These are phyloP conservation scores for Melieria crassipennis DNA, from an alignment of 2,888 invertebrate genomes.

Conservation along the genomic window DNA sequence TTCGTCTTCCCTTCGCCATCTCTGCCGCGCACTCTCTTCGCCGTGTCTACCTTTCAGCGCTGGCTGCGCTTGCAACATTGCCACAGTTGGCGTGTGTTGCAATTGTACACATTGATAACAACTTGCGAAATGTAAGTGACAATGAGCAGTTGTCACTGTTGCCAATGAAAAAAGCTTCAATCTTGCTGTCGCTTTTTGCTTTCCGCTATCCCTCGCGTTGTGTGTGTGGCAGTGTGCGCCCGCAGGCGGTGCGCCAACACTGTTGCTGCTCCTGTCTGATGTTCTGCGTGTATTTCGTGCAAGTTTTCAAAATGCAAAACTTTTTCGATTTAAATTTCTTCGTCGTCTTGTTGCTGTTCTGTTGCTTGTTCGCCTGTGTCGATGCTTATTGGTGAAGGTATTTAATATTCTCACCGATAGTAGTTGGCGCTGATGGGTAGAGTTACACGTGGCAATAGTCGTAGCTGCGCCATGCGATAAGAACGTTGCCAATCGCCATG, in stretches of 20 bases:
- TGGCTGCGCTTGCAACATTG: neutral
- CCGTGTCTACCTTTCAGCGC: too few relatives aligned
- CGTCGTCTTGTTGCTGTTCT: neutral
- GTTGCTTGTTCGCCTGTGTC: too few relatives aligned
- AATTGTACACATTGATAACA: conserved; percentile 59
- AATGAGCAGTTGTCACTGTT: conserved; percentile 44
- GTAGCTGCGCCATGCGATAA: too few relatives aligned
- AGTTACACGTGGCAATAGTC: too few relatives aligned
- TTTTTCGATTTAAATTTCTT: conserved; percentile 31
- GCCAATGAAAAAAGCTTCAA: conserved; percentile 3
- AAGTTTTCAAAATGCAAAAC: conserved; percentile 27
- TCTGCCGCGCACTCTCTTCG: too few relatives aligned
- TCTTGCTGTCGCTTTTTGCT: neutral
- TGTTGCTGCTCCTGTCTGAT: neutral
- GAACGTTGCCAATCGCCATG: too few relatives aligned
- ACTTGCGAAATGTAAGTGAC: conserved; percentile 56
- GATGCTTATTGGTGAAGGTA: too few relatives aligned
- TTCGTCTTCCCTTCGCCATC: too few relatives aligned
- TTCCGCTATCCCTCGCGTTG: neutral
- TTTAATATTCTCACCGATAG: too few relatives aligned
- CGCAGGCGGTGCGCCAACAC: too few relatives aligned
- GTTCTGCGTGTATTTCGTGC: neutral
- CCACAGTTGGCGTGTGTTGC: conserved; percentile 44
- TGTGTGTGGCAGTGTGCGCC: too few relatives aligned
- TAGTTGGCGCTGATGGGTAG: too few relatives aligned